Conservation (phyloP, 2,113 vertebrate genomes). For the western clawed frog (Xenopus tropicalis) region DNA sequence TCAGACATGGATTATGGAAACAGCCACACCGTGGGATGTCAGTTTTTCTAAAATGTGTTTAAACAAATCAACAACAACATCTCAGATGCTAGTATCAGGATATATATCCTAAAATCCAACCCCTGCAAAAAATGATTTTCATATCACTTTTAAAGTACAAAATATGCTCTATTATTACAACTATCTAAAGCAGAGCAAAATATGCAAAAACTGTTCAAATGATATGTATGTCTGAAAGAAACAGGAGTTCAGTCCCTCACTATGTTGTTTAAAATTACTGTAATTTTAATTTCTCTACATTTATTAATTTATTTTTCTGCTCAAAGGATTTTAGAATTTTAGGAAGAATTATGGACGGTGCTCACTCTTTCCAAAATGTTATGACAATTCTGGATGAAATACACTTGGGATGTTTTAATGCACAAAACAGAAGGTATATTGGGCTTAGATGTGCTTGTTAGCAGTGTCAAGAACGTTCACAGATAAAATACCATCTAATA, state of each 20-base stretch:
- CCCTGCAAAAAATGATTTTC: not conserved
- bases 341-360: constrained; percentile 20
- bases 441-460: constrained; percentile 31
- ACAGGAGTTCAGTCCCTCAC: not conserved
- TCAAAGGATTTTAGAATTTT: constrained; percentile 29
- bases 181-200: no score
- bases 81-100: constrained; percentile 7
- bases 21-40: constrained; percentile 21
- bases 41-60: constrained; percentile 23
- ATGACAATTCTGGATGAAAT: constrained; percentile 17
- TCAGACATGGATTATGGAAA: constrained; percentile 33
- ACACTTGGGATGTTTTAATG: constrained; percentile 23
- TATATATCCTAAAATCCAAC: constrained; percentile 16
- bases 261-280: constrained; percentile 7
- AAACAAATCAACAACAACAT: constrained; percentile 11
- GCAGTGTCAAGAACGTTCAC: constrained; percentile 18
- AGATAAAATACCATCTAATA: constrained; percentile 34
- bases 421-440: constrained; percentile 36
- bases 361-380: constrained; percentile 33
- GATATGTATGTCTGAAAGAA: no score
- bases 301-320: constrained; percentile 9
- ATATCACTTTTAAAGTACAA: no score
- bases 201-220: no score
- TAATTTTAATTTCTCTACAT: not conserved
- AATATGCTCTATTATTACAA: no score